Base-by-base conservation (phyloP, 2,797 vertebrate species). In the Danio tinwini region DNA sequence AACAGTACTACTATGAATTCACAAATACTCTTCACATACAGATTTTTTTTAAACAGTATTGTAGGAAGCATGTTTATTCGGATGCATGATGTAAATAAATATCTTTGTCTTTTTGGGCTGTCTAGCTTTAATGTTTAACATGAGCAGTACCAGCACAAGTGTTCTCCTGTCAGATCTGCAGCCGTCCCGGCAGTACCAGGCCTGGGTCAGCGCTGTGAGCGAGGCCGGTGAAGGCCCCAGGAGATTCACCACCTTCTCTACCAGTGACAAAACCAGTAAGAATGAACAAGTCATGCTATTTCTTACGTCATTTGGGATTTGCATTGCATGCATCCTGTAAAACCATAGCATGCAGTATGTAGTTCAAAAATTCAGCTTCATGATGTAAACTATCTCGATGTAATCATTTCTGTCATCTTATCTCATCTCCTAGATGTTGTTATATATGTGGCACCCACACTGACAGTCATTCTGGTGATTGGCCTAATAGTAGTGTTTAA, bases 121-220 rank as follows among this genome's bases (percentile, higher is more conserved):
- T 76, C 62, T 16, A 19, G 49, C 79, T 29, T 29, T 29, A 29
- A 29, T 29, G 29, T 63, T 70, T 82, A 87, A 86, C 11, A 85
- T 92, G 55, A 89, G 1, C 39, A 77, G 29, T 16, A 16, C 73
- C 6, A n/a, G 21, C 9, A 84, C 29, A 82, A 87, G 78, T 59
- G 1, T 70, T 45, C 53, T 42, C 29, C 21, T 88, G 50, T 52
- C 16, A 39, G 64, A 74, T 9, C 90, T 94, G 16, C 76, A 52
- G 21, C 87, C 90, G 12, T 85, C 49, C 17, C 81, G 85, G 61
- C 11, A 83, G 0, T 92, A 94, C 44, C 42, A 82, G 19, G 85
- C 87, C 40, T 92, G 91, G 91, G 88, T 94, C 65, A 82, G 82
- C 42, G 93, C 91, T 11, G 88, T 91, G 71, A 93, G 85, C 14